Base-by-base conservation (phyloP, 1,140 invertebrate genomes). In the Pogonomyrmex barbatus region DNA sequence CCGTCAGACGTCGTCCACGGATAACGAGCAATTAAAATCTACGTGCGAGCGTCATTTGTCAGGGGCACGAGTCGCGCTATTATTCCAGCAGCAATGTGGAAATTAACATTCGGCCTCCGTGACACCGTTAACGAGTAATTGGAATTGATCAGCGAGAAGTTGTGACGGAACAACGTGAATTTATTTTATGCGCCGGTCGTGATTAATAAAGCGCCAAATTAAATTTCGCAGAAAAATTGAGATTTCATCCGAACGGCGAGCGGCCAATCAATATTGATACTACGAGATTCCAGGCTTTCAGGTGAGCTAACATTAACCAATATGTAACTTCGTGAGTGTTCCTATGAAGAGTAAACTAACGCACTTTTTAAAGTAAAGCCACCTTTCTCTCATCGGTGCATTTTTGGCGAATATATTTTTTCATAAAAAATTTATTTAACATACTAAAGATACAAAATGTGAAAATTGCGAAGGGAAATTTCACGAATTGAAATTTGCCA, bases 21-120 rank as follows among this genome's bases (percentile, higher is more conserved):
- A 36, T 83, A 83, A 83, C 45, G 67, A 83, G 79, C 79, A 83
- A 83, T 83, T 83, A 83, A 83, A 83, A 83, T 73, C 68, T 33
- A 17, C 42, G 60, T 52, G 45, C 45, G 67, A 81, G 65, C 65
- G 54, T 36, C 54, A 50, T 75, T 83, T 60, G 79, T 83, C 79
- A 83, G 54, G 42, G 39, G 68, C 68, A 75, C 54, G 79, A 36
- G 54, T 47, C 17, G 54, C 79, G 67, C 67, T 39, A 73, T 82
- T 82, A 52, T 75, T 83, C 42, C 17, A 30, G 12, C 30, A 30
- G 47, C 45, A 81, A 81, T 58, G 45, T 56, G 39, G 42, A 60
- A 75, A 73, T 83, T 83, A 73, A 75, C 68, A 73, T 75, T 75
- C 12, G 54, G 12, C 50, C 14, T 60, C 42, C 14, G 47, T 45